phyloP scores from a whole-genome alignment of 2,113 vertebrate genomes.

The Lagopus muta region DNA sequence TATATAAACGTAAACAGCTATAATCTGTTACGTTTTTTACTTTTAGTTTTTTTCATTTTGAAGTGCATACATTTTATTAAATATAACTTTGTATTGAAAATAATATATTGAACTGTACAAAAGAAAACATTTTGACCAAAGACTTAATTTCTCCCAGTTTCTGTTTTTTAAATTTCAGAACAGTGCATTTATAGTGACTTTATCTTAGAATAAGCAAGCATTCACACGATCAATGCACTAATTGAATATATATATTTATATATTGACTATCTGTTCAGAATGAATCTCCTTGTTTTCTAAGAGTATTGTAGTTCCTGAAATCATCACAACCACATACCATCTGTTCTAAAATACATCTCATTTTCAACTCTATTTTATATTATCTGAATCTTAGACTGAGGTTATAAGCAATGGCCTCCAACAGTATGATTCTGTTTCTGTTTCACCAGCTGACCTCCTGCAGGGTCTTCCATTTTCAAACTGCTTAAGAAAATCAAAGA shows the following conservation, averaged over 20 bases:
- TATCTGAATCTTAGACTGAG: background rate
- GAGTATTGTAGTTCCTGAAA: constrained; percentile 3
- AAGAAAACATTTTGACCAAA: background rate
- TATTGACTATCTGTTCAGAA: background rate
- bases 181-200: background rate
- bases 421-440: background rate
- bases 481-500: background rate
- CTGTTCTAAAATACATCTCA: background rate
- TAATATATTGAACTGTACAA: background rate
- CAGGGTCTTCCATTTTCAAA: background rate
- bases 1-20: background rate
- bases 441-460: background rate
- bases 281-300: background rate
- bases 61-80: background rate
- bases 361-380: background rate
- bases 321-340: background rate
- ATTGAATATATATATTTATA: background rate
- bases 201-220: background rate
- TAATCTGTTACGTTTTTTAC: background rate
- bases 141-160: background rate
- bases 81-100: background rate
- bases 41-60: background rate
- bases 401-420: background rate
- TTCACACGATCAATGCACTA: background rate
- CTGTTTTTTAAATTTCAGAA: background rate